A percentile compares a stretch with the other conserved stretches of the same genome.
Conservation (phyloP, 2,888 invertebrate species). For the Torymus tubicola region DNA sequence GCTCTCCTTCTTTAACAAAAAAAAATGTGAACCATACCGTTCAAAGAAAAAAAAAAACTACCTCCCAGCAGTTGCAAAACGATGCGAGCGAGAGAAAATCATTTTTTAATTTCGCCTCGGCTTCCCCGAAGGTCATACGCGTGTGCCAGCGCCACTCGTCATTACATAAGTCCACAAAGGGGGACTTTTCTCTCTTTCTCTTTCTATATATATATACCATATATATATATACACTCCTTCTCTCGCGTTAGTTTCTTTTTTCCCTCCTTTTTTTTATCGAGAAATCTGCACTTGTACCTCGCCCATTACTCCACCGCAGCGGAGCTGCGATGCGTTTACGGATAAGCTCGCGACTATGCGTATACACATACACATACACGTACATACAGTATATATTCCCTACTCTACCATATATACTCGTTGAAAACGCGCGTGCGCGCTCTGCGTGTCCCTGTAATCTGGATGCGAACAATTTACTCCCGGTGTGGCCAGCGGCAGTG, state of each 20-base stretch:
- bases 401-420: conserved; percentile 36
- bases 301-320: conserved; percentile 52
- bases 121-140: conserved; percentile 34
- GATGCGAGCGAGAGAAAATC: conserved; percentile 2
- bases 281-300: conserved; percentile 62
- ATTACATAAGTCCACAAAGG: conserved; percentile 28
- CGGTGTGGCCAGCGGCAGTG: conserved; percentile 3
- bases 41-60: conserved; percentile 12
- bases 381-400: no score
- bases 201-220: conserved; percentile 12
- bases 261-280: conserved; percentile 58
- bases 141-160: background rate
- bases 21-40: background rate
- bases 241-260: background rate
- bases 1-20: background rate
- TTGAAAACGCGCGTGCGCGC: conserved; percentile 28
- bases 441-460: conserved; percentile 62
- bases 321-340: conserved; percentile 57
- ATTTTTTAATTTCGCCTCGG: conserved; percentile 47
- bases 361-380: no score
- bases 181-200: conserved; percentile 1
- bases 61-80: background rate
- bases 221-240: background rate
- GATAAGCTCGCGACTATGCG: conserved; percentile 41
- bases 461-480: conserved; percentile 62